phyloP scores from a whole-genome alignment of 2,113 vertebrate species.

The Heterocephalus glaber region DNA sequence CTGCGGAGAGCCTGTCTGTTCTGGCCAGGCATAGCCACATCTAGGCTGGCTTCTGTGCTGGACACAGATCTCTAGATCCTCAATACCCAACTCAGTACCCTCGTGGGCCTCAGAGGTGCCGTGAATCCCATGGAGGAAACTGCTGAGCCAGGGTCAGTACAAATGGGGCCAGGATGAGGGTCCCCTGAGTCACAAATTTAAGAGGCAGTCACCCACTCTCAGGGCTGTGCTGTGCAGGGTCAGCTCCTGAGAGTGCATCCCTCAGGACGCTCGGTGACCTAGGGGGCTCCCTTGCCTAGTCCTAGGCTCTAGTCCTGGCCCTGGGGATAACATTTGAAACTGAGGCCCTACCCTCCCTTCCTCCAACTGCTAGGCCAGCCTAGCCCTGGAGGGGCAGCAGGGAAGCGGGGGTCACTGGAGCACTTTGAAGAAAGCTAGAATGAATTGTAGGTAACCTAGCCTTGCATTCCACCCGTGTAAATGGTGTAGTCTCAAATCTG shows the following conservation, averaged over 20 bases:
- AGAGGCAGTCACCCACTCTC: fast-evolving
- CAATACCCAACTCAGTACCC: background rate
- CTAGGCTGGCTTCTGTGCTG: background rate
- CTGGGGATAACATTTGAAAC: background rate
- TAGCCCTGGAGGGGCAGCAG: background rate
- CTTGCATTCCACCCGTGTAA: background rate
- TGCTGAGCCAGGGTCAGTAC: background rate
- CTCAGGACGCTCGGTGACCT: background rate
- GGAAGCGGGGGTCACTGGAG: background rate
- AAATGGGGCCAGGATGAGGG: background rate
- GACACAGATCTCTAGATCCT: background rate
- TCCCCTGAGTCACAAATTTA: background rate
- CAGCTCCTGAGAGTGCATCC: background rate
- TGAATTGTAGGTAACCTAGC: background rate
- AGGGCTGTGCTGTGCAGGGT: background rate
- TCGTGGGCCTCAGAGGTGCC: background rate
- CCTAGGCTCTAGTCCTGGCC: too few species aligned
- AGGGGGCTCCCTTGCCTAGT: background rate
- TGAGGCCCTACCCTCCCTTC: background rate
- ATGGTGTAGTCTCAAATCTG: background rate
- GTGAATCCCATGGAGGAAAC: background rate
- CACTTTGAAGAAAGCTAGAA: background rate
- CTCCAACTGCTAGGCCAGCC: background rate
- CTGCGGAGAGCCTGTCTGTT: background rate
- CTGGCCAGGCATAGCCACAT: background rate